phyloP scores from a whole-genome alignment of 2,888 invertebrate genomes.

The Augochlorella aurata region DNA sequence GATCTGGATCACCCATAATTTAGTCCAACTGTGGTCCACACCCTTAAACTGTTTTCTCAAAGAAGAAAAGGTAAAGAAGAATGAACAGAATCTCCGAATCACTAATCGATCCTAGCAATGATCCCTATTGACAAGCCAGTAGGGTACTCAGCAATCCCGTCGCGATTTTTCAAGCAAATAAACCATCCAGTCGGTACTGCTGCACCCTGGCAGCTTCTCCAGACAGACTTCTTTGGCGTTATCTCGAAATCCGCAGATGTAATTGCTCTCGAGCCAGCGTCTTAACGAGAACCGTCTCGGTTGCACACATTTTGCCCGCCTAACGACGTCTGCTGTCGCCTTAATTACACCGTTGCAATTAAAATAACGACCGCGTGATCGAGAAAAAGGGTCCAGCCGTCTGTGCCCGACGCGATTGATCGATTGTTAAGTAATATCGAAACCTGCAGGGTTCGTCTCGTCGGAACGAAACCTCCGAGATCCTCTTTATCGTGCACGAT shows the following conservation, averaged over 20 bases:
- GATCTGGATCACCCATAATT: no score
- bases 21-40: no score
- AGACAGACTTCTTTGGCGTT: slow-evolving; percentile 27
- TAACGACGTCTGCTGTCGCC: slow-evolving; percentile 18
- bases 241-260: slow-evolving; percentile 46
- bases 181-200: slow-evolving; percentile 16
- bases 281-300: slow-evolving; percentile 33
- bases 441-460: background rate
- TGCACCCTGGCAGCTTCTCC: slow-evolving; percentile 16
- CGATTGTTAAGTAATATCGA: slow-evolving; percentile 10
- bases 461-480: background rate
- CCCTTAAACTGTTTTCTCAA: no score
- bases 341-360: slow-evolving; percentile 48
- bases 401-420: slow-evolving; percentile 2
- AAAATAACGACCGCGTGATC: slow-evolving; percentile 13
- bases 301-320: background rate
- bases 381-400: background rate
- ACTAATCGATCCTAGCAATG: no score
- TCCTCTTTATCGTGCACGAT: background rate
- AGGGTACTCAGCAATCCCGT: background rate
- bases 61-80: no score
- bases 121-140: no score
- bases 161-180: slow-evolving; percentile 8
- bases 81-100: no score
- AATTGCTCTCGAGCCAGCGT: slow-evolving; percentile 39